Evolutionary conservation across 2,888 invertebrate species (phyloP), one percentile per base, ranked within the genome.

Genomic region (Leucophenga montana): DNA sequence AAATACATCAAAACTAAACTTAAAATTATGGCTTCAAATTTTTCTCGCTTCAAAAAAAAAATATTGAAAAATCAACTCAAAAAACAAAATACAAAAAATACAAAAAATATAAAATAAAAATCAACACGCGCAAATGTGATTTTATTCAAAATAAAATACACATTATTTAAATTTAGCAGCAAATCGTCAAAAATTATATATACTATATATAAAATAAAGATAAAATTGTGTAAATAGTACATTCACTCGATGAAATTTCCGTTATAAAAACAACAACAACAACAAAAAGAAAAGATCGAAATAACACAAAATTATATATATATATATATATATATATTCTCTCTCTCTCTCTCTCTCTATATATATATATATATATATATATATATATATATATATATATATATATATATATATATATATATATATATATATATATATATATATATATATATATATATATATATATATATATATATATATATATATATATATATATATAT

Each of bases 61-160:
- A 50, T 27, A 27, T 31, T 46, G 53, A 72, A 76, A 73, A 67
- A 68, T 73, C 65, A 20, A 71, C 71, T 66, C 54, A 31, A 59
- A 65, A 71, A 77, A 61, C 48, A 61, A 27, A 61, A 27, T 62
- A 62, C 62, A 46, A n/a, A 57, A 67, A 20, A 31, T 27, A 22
- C 14, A 57, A 67, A 64, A 62, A 66, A 71, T 57, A 66, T 33
- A 66, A 77, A 70, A 67, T 16, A n/a, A 65, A 39, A 61, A 39
- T 39, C 27, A 27, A 27, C 27, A 27, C 76, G 86, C 85, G 82
- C 83, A 84, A 85, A 85, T 85, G 85, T 85, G 85, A 85, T 85
- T 85, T 85, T 85, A 85, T 85, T 85, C 80, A 83, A 85, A 85
- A 85, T 85, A 85, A 85, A 85, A 84, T 79, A 79, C 84, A 84